Percentiles rank a stretch among this genome's conserved stretches.
phyloP scores from a whole-genome alignment of 2,797 vertebrate species.

The Trachops cirrhosus region DNA sequence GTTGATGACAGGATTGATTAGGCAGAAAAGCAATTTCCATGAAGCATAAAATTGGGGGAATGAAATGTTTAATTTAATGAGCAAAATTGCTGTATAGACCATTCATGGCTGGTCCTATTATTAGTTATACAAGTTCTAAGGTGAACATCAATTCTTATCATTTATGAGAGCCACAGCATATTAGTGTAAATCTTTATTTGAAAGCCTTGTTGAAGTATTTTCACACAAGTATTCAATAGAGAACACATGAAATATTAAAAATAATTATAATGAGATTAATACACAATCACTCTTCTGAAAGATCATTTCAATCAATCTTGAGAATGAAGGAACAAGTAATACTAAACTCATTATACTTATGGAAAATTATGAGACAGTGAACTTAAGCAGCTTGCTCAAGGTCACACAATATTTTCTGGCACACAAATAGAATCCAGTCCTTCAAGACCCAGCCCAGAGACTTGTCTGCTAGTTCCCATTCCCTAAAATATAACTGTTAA shows the following conservation, averaged over 20 bases:
- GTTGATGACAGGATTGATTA: conserved; percentile 31
- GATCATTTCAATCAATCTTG: conserved; percentile 45
- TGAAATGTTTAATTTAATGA: conserved; percentile 55
- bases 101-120: conserved; percentile 7
- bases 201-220: conserved; percentile 41
- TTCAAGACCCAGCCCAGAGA: background rate
- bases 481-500: background rate
- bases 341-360: conserved; percentile 15
- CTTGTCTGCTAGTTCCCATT: background rate
- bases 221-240: background rate
- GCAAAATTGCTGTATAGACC: conserved; percentile 34
- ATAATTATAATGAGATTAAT: conserved; percentile 55
- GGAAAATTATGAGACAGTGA: conserved; percentile 48
- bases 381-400: conserved; percentile 54
- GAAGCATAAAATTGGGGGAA: conserved; percentile 61
- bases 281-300: conserved; percentile 36
- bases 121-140: conserved; percentile 34
- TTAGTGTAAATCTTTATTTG: conserved; percentile 17
- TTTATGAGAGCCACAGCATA: conserved; percentile 25
- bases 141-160: conserved; percentile 31
- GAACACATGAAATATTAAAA: conserved; percentile 62
- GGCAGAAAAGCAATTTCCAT: conserved; percentile 60
- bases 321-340: conserved; percentile 29
- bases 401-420: conserved; percentile 56
- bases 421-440: background rate